Base-by-base conservation (phyloP, 2,888 invertebrate species). In the Chaitophorus viminalis region DNA sequence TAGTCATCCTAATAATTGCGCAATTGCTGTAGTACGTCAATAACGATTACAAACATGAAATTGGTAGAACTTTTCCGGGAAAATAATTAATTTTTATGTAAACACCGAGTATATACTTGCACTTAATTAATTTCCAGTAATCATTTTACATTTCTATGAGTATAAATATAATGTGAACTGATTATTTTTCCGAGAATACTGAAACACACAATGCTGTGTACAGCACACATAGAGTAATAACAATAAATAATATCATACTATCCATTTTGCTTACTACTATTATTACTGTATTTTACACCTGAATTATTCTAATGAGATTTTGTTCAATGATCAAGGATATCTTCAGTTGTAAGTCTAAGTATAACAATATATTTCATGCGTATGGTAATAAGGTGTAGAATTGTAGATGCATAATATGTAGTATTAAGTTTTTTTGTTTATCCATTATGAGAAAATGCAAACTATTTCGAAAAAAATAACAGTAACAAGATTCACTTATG, bases 61-160 rank as follows among this genome's bases (percentile, higher is more conserved):
- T n/a, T 77, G 21, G 31, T 31, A 77, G 21, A 9, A 54, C 52
- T 77, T 77, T 77, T 77, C 77, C 77, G 77, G 77, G 52, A 77
- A 52, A 77, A 77, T 25, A 52, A 77, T 77, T 77, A 54, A 18
- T 77, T 54, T 54, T 11, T 25, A 68, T n/a, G 29, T n/a, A 68
- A 68, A 0, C 68, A 29, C 9, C 29, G n/a, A n/a, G 25, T 11
- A n/a, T n/a, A n/a, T n/a, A 68, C 68, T 68, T 11, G 29, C 1
- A 46, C 0, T 68, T 68, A 1, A 68, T 68, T 29, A 11, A 29
- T 68, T 68, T 68, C 68, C 68, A 29, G 5, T 11, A 11, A 68
- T n/a, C 68, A 14, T 68, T 68, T 68, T 68, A 3, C 29, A 68
- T 68, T 68, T n/a, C 18, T 6, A 29, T 68, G n/a, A n/a, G n/a